A percentile compares a stretch with the other conserved stretches of the same genome.
These are phyloP conservation scores for Leptinotarsa peninsularis DNA, from an alignment of 2,888 invertebrate genomes.

Conservation along the genomic window DNA sequence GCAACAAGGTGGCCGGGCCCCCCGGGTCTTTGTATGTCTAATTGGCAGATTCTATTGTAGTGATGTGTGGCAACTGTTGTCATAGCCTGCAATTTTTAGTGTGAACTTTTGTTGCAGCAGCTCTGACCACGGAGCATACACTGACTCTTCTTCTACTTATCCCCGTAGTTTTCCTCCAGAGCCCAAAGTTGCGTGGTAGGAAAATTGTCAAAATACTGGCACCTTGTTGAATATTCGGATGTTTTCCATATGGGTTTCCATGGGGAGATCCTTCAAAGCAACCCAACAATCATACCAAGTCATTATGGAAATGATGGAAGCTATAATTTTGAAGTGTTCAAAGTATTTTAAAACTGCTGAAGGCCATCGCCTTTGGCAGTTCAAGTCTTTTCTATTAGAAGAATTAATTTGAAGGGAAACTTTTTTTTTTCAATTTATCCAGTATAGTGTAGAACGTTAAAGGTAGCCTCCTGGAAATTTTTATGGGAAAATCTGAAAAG, in stretches of 20 bases:
- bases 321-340: too few species aligned
- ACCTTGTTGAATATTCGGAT: conserved; percentile 3
- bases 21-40: conserved; percentile 51
- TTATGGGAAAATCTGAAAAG: neutral
- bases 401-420: too few species aligned
- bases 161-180: conserved; percentile 56
- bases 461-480: conserved; percentile 16
- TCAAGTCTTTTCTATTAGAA: too few species aligned
- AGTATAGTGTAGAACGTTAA: neutral
- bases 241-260: conserved; percentile 6
- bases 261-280: neutral
- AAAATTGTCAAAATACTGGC: conserved; percentile 35
- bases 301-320: neutral
- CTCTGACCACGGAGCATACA: conserved; percentile 66
- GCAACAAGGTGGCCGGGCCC: conserved; percentile 36
- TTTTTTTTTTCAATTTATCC: too few species aligned
- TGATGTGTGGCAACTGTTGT: conserved; percentile 66
- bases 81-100: conserved; percentile 63
- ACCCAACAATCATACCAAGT: neutral
- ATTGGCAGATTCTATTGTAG: conserved; percentile 65
- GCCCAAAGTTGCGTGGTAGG: conserved; percentile 44
- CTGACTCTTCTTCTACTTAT: conserved; percentile 49
- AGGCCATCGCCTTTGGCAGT: too few species aligned
- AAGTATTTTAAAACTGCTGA: too few species aligned
- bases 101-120: conserved; percentile 66